Evolutionary conservation across 2,888 invertebrate genomes (phyloP).

Genomic region (Mimas tiliae): DNA sequence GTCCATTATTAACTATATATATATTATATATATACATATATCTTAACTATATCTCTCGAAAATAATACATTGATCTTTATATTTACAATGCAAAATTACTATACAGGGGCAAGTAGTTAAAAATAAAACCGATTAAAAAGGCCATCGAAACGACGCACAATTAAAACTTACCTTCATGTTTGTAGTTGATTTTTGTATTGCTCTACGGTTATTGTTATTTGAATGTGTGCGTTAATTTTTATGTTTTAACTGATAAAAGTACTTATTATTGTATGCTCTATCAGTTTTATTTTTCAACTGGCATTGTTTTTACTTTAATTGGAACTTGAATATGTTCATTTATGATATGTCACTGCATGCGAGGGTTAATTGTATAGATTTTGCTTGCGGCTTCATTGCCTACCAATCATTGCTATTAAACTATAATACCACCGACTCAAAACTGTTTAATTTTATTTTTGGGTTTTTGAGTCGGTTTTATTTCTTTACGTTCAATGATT

Average conservation of each 20-base stretch:
- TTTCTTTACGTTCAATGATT: no score
- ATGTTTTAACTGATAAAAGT: slow-evolving; percentile 21
- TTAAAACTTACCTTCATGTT: slow-evolving; percentile 21
- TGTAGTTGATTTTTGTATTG: slow-evolving; percentile 23
- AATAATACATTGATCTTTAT: not conserved
- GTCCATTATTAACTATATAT: no score
- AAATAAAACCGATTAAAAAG: slow-evolving; percentile 23
- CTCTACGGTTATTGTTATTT: slow-evolving; percentile 18
- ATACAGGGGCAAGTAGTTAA: slow-evolving; percentile 2
- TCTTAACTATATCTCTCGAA: not conserved
- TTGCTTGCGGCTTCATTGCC: no score
- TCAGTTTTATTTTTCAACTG: slow-evolving; percentile 3
- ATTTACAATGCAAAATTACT: not conserved
- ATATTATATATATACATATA: no score
- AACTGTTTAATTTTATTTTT: no score
- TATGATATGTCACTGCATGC: not conserved
- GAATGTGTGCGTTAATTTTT: slow-evolving; percentile 20
- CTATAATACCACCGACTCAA: no score
- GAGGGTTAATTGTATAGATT: no score
- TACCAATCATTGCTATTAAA: no score
- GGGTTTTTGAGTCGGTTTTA: no score
- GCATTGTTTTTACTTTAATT: not conserved
- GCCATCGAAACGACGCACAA: slow-evolving; percentile 16
- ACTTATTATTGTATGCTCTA: slow-evolving; percentile 11
- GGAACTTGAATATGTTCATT: not conserved